These are phyloP conservation scores for Halictus rubicundus DNA, from an alignment of 1,140 invertebrate species.

Conservation along the genomic window DNA sequence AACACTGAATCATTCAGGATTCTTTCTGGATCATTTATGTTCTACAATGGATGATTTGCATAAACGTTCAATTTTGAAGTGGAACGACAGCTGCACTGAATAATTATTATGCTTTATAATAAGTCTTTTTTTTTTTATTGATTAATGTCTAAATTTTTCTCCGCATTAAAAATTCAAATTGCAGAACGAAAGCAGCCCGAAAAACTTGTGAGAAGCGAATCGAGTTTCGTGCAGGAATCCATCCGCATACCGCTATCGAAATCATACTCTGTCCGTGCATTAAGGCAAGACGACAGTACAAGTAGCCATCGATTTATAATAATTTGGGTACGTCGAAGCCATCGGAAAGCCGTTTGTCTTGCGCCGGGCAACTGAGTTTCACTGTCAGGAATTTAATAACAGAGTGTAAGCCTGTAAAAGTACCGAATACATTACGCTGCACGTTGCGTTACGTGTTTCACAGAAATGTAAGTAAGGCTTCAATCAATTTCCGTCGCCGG, in stretches of 20 bases:
- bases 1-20: too few species aligned
- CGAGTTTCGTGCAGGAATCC: too few species aligned
- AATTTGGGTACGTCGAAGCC: background rate
- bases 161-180: too few species aligned
- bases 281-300: background rate
- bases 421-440: background rate
- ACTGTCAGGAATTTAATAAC: background rate
- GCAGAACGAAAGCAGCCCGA: too few species aligned
- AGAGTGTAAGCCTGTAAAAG: background rate
- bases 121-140: too few species aligned
- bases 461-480: background rate
- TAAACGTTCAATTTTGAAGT: too few species aligned
- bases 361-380: background rate
- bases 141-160: too few species aligned
- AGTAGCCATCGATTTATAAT: background rate
- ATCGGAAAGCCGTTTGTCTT: background rate
- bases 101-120: too few species aligned
- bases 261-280: background rate
- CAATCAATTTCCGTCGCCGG: background rate
- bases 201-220: too few species aligned
- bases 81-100: too few species aligned
- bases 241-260: background rate
- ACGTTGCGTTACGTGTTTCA: background rate
- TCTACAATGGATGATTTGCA: too few species aligned
- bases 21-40: too few species aligned